Evolutionary conservation across 2,888 invertebrate genomes (phyloP).

Genomic region (Laspeyria flexula): DNA sequence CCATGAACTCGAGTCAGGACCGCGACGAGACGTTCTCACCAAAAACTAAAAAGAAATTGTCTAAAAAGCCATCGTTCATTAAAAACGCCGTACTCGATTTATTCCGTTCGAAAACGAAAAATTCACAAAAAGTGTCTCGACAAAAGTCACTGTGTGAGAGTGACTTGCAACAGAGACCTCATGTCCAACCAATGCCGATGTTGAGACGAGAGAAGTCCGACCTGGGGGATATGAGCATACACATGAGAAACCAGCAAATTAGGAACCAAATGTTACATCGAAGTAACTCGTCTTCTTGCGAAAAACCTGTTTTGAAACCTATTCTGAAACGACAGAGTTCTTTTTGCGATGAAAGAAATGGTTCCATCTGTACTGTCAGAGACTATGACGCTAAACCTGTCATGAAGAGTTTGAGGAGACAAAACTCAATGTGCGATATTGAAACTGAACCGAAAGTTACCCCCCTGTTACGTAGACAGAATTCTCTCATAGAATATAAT

Average conservation of each 20-base stretch:
- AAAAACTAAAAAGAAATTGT: slow-evolving; percentile 86
- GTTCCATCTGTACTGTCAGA: slow-evolving; percentile 77
- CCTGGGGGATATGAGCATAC: slow-evolving; percentile 73
- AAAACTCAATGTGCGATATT: slow-evolving; percentile 84
- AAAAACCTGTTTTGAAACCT: slow-evolving; percentile 78
- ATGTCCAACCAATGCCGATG: slow-evolving; percentile 65
- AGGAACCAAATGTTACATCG: slow-evolving; percentile 81
- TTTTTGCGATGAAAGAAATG: slow-evolving; percentile 80
- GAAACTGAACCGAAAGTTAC: slow-evolving; percentile 85
- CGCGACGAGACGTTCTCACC: slow-evolving; percentile 83
- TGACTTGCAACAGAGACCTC: slow-evolving; percentile 77
- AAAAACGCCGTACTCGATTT: slow-evolving; percentile 84
- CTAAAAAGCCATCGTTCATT: slow-evolving; percentile 85
- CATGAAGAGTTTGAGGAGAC: slow-evolving; percentile 71
- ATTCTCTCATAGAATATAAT: slow-evolving; percentile 83
- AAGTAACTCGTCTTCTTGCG: slow-evolving; percentile 82
- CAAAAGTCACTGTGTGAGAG: slow-evolving; percentile 82
- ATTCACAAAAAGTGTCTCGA: slow-evolving; percentile 79
- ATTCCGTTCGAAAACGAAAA: slow-evolving; percentile 84
- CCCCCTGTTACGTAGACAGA: slow-evolving; percentile 82
- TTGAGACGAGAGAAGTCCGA: slow-evolving; percentile 81
- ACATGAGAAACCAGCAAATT: slow-evolving; percentile 77
- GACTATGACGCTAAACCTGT: slow-evolving; percentile 80
- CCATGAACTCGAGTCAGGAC: slow-evolving; percentile 82
- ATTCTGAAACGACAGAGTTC: slow-evolving; percentile 83